Percentiles rank a stretch among this genome's conserved stretches.
These are phyloP conservation scores for Gastrophysa polygoni DNA, from an alignment of 2,888 invertebrate genomes.

Conservation along the genomic window DNA sequence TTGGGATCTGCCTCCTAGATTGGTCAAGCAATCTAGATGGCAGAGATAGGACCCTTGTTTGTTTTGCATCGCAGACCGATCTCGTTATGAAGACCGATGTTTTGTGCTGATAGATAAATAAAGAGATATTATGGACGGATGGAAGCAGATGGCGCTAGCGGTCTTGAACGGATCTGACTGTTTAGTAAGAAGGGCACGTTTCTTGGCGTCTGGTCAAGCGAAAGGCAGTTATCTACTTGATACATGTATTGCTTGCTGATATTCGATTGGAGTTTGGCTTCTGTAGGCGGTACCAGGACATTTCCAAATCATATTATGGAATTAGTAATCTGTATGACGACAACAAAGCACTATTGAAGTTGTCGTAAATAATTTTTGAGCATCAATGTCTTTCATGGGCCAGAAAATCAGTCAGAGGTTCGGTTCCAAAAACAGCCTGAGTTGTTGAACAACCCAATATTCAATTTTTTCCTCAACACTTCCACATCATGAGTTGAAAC, in stretches of 20 bases:
- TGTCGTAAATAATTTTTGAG: no score
- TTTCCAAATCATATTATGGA: no score
- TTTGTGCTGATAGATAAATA: slow-evolving; percentile 57
- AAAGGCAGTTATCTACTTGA: slow-evolving; percentile 37
- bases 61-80: slow-evolving; percentile 52
- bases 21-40: slow-evolving; percentile 57
- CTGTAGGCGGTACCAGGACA: no score
- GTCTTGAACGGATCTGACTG: not conserved
- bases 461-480: no score
- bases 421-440: no score
- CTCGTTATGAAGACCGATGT: slow-evolving; percentile 40
- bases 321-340: no score
- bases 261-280: not conserved
- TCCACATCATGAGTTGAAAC: no score
- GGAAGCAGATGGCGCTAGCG: slow-evolving; percentile 44
- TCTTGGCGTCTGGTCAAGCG: slow-evolving; percentile 37
- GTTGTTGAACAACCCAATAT: no score
- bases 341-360: no score
- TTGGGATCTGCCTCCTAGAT: slow-evolving; percentile 52
- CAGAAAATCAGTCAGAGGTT: no score
- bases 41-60: slow-evolving; percentile 39
- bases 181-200: slow-evolving; percentile 45
- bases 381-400: no score
- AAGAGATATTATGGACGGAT: slow-evolving; percentile 51
- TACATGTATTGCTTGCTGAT: slow-evolving; percentile 24